Evolutionary conservation across 1,140 invertebrate species (phyloP).

Genomic region (Batillaria attramentaria): DNA sequence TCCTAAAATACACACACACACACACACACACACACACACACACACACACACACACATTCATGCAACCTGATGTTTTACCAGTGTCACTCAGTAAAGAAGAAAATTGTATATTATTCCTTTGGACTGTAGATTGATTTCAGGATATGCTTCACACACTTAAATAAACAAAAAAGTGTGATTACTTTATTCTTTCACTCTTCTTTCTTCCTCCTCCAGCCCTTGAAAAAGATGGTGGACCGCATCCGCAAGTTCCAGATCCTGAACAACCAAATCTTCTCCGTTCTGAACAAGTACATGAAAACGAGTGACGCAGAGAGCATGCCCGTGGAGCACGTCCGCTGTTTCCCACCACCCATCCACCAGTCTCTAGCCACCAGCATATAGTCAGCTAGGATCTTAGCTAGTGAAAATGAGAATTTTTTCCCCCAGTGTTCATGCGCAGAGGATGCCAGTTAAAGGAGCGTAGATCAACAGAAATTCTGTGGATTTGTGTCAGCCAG

Average conservation of each 20-base stretch:
- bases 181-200: constrained; percentile 1
- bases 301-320: constrained; percentile 82
- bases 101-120: no score
- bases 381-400: constrained; percentile 18
- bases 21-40: no score
- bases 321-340: constrained; percentile 95
- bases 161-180: no score
- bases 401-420: not conserved
- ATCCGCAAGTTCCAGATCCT: constrained; percentile 98
- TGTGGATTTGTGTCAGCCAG: not conserved
- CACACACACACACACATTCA: not conserved
- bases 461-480: not conserved
- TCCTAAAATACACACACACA: no score
- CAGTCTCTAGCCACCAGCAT: constrained; percentile 73
- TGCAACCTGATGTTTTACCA: not conserved
- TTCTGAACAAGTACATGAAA: constrained; percentile 96
- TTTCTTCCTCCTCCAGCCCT: constrained; percentile 78
- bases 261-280: constrained; percentile 98
- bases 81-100: not conserved
- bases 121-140: no score
- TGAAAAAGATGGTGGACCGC: constrained; percentile 97
- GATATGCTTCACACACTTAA: no score
- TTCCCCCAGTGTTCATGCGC: not conserved
- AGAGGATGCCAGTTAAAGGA: not conserved
- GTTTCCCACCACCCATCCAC: constrained; percentile 95